Evolutionary conservation across 1,140 invertebrate genomes (phyloP).

Genomic region (Achroia grisella): DNA sequence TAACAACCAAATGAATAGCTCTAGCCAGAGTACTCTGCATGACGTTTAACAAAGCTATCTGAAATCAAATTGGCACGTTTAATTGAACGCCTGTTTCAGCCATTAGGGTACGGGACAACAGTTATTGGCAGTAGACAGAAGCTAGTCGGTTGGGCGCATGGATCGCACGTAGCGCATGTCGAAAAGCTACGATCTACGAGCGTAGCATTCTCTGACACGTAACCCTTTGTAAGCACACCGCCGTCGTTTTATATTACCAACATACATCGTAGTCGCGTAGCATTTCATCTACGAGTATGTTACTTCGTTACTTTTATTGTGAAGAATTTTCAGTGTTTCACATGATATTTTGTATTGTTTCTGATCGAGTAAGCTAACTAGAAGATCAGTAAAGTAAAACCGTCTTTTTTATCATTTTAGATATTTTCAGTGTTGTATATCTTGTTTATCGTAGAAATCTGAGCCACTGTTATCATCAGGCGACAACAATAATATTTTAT

Average conservation of each 20-base stretch:
- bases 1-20: slow-evolving; percentile 1
- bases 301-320: neutral
- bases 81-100: slow-evolving; percentile 63
- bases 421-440: too few species aligned
- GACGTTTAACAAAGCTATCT: slow-evolving; percentile 46
- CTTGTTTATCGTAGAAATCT: slow-evolving; percentile 2
- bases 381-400: too few species aligned
- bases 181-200: slow-evolving; percentile 24
- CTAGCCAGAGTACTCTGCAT: slow-evolving; percentile 32
- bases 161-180: slow-evolving; percentile 24
- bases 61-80: slow-evolving; percentile 55
- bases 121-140: slow-evolving; percentile 49
- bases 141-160: slow-evolving; percentile 6
- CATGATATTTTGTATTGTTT: too few species aligned
- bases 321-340: too few species aligned
- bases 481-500: slow-evolving; percentile 19
- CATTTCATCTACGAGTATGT: neutral
- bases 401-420: too few species aligned
- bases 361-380: too few species aligned
- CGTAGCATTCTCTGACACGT: slow-evolving; percentile 18
- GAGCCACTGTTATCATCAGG: slow-evolving; percentile 8
- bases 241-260: neutral
- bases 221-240: slow-evolving; percentile 9
- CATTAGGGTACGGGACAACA: slow-evolving; percentile 59
- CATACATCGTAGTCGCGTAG: neutral